phyloP scores from a whole-genome alignment of 2,797 vertebrate species.

The Cossypha caffra region DNA sequence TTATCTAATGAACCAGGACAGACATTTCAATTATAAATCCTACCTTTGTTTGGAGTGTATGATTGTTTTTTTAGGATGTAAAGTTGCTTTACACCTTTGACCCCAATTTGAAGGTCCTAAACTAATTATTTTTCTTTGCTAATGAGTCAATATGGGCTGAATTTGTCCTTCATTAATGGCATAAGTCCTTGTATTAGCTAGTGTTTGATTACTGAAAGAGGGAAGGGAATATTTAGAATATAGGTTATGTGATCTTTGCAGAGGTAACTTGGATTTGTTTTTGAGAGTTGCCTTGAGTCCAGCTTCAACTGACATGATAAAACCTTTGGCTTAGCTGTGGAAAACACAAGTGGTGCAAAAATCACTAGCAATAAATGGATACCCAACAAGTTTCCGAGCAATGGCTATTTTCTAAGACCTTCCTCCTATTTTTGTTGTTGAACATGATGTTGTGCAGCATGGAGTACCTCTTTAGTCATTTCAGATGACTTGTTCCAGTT shows the following conservation, averaged over 20 bases:
- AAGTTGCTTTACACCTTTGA: slow-evolving; percentile 69
- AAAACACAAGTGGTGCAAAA: background rate
- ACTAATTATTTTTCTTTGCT: slow-evolving; percentile 65
- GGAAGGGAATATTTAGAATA: background rate
- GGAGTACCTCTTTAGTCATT: background rate
- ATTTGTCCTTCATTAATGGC: slow-evolving; percentile 59
- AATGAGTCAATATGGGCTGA: slow-evolving; percentile 63
- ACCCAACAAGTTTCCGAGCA: background rate
- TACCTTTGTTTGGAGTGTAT: slow-evolving; percentile 20
- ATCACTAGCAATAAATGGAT: background rate
- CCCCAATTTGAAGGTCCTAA: slow-evolving; percentile 38
- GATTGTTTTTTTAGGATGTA: slow-evolving; percentile 62
- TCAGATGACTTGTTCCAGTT: fast-evolving
- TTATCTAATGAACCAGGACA: slow-evolving; percentile 73
- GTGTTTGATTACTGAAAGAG: background rate
- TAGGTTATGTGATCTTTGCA: background rate
- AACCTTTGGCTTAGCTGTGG: background rate
- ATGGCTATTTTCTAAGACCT: background rate
- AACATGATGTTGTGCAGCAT: background rate
- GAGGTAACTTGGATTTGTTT: background rate
- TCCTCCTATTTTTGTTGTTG: background rate
- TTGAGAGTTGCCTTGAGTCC: background rate
- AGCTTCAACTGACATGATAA: background rate
- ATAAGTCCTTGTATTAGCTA: background rate
- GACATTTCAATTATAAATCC: slow-evolving; percentile 66